Evolutionary conservation across 2,888 invertebrate species (phyloP), one percentile per base, ranked within the genome.

Genomic region (Cerastis rubricosa): DNA sequence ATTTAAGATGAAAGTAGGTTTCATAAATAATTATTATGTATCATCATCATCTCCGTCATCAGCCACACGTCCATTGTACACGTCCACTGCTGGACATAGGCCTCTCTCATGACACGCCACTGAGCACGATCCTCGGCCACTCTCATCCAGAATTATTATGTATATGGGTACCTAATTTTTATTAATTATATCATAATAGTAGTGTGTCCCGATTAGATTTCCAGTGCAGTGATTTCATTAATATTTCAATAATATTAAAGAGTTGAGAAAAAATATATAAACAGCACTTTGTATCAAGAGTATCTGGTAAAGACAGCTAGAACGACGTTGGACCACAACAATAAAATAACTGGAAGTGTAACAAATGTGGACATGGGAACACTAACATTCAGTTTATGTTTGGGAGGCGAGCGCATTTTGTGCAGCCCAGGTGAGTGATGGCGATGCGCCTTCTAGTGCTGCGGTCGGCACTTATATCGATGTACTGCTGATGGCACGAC

Each of bases 321-420:
- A 83, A 47, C 64, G 43, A 65, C 68, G 64, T 71, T 49, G 9
- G 61, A 45, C 43, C 67, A 76, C 47, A 49, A 67, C 67, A 81
- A 78, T 78, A 76, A 74, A 83, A 80, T 74, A 81, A 74, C 74
- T 78, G 72, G 67, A 78, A 78, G 59, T 35, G 71, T 74, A 78
- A 75, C 82, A 84, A 86, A 86, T 76, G 74, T 71, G 71, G 67
- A 77, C 77, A 71, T 49, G 74, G 80, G 54, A 80, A 80, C 80
- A 77, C 81, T 83, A 80, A 77, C 76, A 81, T 80, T 80, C 79
- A 74, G 83, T 81, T 83, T 83, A 80, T 81, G 80, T 85, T 81
- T 73, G 51, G 64, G 71, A 71, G 68, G 61, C 71, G 71, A 76
- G 84, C 83, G 85, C 85, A 80, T 69, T 81, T 77, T 83, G 83